Percentiles rank a stretch among this genome's conserved stretches.
Evolutionary conservation across 2,888 invertebrate genomes (phyloP).

Genomic region (Caenorhabditis zanzibari): DNA sequence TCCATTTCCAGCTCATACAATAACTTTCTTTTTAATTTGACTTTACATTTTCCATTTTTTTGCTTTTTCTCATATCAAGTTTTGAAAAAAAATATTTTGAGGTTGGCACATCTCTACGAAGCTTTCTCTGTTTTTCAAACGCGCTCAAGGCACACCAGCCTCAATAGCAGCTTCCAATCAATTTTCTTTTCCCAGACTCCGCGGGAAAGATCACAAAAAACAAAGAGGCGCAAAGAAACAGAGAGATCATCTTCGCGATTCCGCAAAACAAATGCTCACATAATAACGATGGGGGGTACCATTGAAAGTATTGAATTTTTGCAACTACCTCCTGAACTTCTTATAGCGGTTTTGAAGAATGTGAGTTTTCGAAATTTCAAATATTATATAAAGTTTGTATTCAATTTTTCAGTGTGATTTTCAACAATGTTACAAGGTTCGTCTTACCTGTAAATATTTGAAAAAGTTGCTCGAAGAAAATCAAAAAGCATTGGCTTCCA

Average conservation of each 20-base stretch:
- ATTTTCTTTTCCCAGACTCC: background rate
- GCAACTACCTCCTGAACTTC: constrained; percentile 24
- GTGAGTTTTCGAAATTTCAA: constrained; percentile 3
- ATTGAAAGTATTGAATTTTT: constrained; percentile 22
- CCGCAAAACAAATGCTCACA: background rate
- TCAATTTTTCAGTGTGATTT: background rate
- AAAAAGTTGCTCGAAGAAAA: constrained; percentile 39
- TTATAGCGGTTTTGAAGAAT: constrained; percentile 39
- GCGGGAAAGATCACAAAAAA: background rate
- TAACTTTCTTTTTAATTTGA: too few relatives aligned
- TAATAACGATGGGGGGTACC: constrained; percentile 13
- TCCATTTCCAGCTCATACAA: too few relatives aligned
- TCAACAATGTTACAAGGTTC: constrained; percentile 35
- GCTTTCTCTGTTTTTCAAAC: too few relatives aligned
- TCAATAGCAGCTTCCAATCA: too few relatives aligned
- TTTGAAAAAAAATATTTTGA: too few relatives aligned
- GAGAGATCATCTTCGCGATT: background rate
- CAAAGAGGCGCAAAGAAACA: background rate
- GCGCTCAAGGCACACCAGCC: too few relatives aligned
- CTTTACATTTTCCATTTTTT: too few relatives aligned
- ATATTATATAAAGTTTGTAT: background rate
- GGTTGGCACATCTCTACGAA: too few relatives aligned
- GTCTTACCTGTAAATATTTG: constrained; percentile 36
- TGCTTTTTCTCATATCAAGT: too few relatives aligned
- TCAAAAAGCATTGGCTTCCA: constrained; percentile 33